A percentile compares a stretch with the other conserved stretches of the same genome.
Evolutionary conservation across 2,888 invertebrate genomes (phyloP).

Genomic region (Oscheius sp.): DNA sequence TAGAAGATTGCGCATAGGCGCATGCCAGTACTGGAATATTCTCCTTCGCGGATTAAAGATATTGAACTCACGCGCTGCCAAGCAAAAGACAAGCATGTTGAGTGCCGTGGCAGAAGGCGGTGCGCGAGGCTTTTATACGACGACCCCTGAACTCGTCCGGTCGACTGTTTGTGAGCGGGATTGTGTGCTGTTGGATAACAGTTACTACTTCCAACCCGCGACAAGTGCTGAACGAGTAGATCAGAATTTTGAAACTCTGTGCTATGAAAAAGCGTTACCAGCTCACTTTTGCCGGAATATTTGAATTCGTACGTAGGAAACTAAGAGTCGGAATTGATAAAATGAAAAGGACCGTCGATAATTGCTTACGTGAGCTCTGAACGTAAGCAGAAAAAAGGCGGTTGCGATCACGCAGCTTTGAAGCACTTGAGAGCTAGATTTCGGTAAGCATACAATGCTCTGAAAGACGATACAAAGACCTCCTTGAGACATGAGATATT

Average conservation of each 20-base stretch:
- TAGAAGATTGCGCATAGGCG: conserved; percentile 14
- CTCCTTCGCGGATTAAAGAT: neutral
- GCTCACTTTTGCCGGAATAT: too few species aligned
- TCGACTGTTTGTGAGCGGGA: conserved; percentile 33
- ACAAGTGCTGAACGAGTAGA: conserved; percentile 21
- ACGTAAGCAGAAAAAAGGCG: neutral
- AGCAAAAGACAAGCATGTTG: conserved; percentile 35
- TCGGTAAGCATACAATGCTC: conserved; percentile 17
- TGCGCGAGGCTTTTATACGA: conserved; percentile 27
- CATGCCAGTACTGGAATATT: conserved; percentile 21
- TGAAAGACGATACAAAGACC: conserved; percentile 24
- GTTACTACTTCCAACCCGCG: conserved; percentile 28
- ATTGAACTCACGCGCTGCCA: conserved; percentile 29
- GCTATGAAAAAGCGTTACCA: too few species aligned
- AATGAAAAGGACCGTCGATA: too few species aligned
- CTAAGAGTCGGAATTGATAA: neutral
- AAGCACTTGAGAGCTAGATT: conserved; percentile 27
- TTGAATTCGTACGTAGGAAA: neutral
- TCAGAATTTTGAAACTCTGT: conserved; percentile 2
- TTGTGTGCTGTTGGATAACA: conserved; percentile 35
- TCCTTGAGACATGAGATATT: neutral
- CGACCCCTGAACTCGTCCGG: conserved; percentile 37
- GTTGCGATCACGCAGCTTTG: conserved; percentile 8
- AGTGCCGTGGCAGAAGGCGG: conserved; percentile 32
- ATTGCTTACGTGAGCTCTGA: neutral